Base-by-base conservation (phyloP, 1,140 invertebrate genomes). In the Idris sp. region DNA sequence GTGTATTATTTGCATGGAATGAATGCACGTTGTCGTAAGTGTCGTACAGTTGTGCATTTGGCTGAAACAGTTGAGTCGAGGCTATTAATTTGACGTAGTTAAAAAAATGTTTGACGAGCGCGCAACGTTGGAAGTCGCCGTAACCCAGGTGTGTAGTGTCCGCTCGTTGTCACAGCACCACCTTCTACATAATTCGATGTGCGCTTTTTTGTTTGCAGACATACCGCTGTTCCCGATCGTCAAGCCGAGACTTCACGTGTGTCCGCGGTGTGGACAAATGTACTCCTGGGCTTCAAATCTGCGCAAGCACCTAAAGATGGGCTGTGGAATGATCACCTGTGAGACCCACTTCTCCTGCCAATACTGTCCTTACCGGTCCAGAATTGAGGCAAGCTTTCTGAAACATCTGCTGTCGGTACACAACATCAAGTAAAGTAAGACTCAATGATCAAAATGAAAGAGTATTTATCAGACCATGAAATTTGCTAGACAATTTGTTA, bases 281-380 rank as follows among this genome's bases (percentile, higher is more conserved):
- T 90, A 89, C 69, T 86, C 87, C 14, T 89, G 88, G 81, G 87
- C 86, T 1, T 89, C 88, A 30, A 89, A 89, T 36, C 76, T 90
- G 10, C 78, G 86, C 36, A 88, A 88, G 30, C 86, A 88, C 38
- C 79, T 86, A 2, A 87, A 87, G 69, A 84, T 83, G 75, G 86
- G 86, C 36, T 88, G 86, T 46, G 85, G 86, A 8, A 85, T 88
- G 72, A 74, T 82, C 36, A 85, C 85, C 46, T 85, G 83, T 77
- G 88, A 89, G 69, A 89, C 89, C 1, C 85, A 87, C 73, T 90
- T 90, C 78, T 84, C 86, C 46, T 91, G 90, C 77, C 86, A 88
- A 16, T 87, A 88, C 69, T 91, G 90, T 76, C 88, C 88, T 8
- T 87, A 88, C 65, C 88, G 86, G 69, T 88, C 88, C 26, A 85